Percentiles rank a stretch among this genome's conserved stretches.
phyloP scores from a whole-genome alignment of 2,888 invertebrate genomes.

The Geophilus truncorum region DNA sequence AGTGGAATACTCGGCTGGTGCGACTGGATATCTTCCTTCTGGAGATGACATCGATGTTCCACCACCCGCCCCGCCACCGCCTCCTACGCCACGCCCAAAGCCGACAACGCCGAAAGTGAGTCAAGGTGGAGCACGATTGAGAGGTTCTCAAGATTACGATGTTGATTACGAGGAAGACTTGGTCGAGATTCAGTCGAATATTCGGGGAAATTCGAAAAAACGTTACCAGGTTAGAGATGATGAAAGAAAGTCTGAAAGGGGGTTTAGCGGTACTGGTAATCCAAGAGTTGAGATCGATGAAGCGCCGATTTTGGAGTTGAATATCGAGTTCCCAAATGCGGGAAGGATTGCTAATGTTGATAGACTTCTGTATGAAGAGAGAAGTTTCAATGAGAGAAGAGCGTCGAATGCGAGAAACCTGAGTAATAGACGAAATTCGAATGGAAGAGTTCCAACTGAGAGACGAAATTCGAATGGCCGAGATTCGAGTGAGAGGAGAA shows the following conservation, averaged over 20 bases:
- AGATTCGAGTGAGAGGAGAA: neutral
- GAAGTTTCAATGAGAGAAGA: neutral
- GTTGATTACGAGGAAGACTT: neutral
- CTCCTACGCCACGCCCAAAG: slow-evolving; percentile 33
- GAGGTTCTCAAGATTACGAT: neutral
- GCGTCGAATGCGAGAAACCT: neutral
- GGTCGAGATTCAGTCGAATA: neutral
- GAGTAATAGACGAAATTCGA: neutral
- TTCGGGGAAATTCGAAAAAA: neutral
- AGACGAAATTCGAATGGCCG: neutral
- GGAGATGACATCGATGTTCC: slow-evolving; percentile 38
- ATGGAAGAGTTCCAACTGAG: neutral
- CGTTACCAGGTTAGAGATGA: neutral
- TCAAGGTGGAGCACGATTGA: neutral
- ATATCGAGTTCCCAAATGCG: neutral
- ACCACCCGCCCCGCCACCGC: slow-evolving; percentile 35
- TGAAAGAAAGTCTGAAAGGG: neutral
- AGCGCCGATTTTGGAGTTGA: neutral
- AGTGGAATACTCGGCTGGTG: slow-evolving; percentile 65
- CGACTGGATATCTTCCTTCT: slow-evolving; percentile 41
- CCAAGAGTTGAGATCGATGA: neutral
- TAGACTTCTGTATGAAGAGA: neutral
- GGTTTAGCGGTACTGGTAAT: neutral
- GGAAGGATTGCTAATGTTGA: neutral
- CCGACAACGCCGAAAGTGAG: neutral